phyloP scores from a whole-genome alignment of 2,888 invertebrate species.

The Andrena trimmerana region DNA sequence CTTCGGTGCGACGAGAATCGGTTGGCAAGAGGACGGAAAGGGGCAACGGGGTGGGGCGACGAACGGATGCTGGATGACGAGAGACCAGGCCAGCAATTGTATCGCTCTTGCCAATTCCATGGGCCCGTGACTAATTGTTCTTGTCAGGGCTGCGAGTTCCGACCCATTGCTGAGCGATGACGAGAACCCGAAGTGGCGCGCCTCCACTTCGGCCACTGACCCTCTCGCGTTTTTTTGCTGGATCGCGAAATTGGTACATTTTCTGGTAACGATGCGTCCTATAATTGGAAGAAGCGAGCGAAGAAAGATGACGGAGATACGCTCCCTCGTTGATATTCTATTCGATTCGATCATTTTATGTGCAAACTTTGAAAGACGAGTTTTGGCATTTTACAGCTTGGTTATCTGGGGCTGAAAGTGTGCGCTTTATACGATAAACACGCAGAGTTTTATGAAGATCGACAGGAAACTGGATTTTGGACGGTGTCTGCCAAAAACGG shows the following conservation, averaged over 20 bases:
- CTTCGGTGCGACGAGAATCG: constrained; percentile 45
- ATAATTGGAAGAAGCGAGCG: background rate
- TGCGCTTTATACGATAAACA: too few relatives aligned
- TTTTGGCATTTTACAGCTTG: too few relatives aligned
- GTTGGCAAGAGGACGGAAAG: constrained; percentile 16
- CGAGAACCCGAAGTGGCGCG: constrained; percentile 37
- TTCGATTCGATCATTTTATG: background rate
- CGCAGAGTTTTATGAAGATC: too few relatives aligned
- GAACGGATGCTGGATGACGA: constrained; percentile 42
- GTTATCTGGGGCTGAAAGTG: too few relatives aligned
- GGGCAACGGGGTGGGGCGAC: constrained; percentile 5
- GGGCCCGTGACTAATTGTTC: constrained; percentile 67
- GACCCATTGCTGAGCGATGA: constrained; percentile 43
- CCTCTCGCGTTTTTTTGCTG: background rate
- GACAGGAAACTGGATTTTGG: background rate
- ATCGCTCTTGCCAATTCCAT: constrained; percentile 67
- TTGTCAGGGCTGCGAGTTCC: constrained; percentile 53
- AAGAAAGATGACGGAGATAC: background rate
- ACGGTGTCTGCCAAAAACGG: background rate
- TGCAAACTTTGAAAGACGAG: background rate
- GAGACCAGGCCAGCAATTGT: constrained; percentile 59
- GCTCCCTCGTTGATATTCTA: background rate
- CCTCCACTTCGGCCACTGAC: background rate
- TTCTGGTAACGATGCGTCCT: background rate
- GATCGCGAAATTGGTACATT: background rate